phyloP scores from a whole-genome alignment of 2,113 vertebrate species.

The Tichodroma muraria region DNA sequence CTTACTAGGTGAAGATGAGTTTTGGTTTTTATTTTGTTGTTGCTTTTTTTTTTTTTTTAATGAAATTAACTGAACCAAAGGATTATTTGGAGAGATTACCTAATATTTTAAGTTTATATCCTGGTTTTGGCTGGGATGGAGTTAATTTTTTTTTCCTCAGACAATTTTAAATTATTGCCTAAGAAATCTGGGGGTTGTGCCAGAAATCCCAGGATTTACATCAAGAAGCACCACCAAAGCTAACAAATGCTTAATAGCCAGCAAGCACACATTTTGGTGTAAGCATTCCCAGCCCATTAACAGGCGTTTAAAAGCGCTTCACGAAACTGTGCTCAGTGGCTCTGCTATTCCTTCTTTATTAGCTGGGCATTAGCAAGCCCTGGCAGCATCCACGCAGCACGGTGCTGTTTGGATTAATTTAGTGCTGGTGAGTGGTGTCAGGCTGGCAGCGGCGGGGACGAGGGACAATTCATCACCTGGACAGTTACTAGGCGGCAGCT shows the following conservation, averaged over 20 bases:
- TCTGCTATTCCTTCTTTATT: not conserved
- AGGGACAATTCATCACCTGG: conserved; percentile 15
- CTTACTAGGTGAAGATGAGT: not conserved
- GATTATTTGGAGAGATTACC: not conserved
- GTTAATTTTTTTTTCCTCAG: not conserved
- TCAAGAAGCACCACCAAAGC: not conserved
- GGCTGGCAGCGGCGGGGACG: not conserved
- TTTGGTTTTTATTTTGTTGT: not conserved
- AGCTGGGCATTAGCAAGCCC: not conserved
- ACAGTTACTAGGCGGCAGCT: not conserved
- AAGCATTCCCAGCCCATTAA: not conserved
- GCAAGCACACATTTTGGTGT: rapidly evolving
- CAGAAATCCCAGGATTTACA: not conserved
- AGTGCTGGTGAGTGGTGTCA: not conserved
- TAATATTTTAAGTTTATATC: not conserved
- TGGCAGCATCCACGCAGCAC: not conserved
- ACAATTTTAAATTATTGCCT: not conserved
- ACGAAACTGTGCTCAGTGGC: rapidly evolving
- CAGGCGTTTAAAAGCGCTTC: not conserved
- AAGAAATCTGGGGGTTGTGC: not conserved
- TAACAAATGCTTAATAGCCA: not conserved
- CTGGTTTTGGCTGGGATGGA: not conserved
- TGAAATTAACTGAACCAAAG: not conserved
- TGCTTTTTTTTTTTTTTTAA: too few species aligned
- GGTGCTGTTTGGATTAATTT: conserved; percentile 35